These are phyloP conservation scores for Chrysolina americana DNA, from an alignment of 2,888 invertebrate genomes.

Conservation along the genomic window DNA sequence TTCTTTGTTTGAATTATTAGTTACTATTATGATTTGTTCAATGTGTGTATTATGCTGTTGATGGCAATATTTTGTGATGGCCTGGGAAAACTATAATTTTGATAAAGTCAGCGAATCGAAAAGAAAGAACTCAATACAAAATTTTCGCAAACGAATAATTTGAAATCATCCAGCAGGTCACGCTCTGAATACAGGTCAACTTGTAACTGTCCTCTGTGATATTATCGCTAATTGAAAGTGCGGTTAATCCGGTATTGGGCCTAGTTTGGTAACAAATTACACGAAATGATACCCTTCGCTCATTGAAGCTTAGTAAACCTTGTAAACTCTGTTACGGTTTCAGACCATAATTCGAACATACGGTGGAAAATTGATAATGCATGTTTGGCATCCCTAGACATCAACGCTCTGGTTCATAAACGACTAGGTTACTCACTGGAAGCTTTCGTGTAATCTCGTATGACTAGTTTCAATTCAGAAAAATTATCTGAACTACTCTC, in stretches of 20 bases:
- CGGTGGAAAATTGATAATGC: neutral
- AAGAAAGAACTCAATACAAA: too few relatives aligned
- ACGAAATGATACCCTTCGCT: constrained; percentile 2
- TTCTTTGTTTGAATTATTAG: too few relatives aligned
- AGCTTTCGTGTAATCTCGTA: too few relatives aligned
- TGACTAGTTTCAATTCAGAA: too few relatives aligned
- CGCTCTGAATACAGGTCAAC: neutral
- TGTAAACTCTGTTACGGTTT: neutral
- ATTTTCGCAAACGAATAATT: too few relatives aligned
- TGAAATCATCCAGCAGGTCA: too few relatives aligned
- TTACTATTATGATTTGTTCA: too few relatives aligned
- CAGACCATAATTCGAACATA: neutral
- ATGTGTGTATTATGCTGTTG: too few relatives aligned
- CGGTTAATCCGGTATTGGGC: constrained; percentile 14
- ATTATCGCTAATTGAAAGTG: constrained; percentile 17
- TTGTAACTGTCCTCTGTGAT: constrained; percentile 11
- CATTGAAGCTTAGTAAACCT: neutral
- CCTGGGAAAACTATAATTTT: too few relatives aligned
- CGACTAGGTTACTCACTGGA: neutral
- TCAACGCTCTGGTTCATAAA: neutral
- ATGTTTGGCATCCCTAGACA: neutral
- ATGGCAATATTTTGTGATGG: too few relatives aligned
- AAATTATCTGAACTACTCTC: too few relatives aligned
- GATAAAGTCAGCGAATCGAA: too few relatives aligned
- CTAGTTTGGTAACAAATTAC: constrained; percentile 16